Percentiles rank a stretch among this genome's conserved stretches.
Conservation (phyloP, 2,888 invertebrate genomes). For the Eustalomyia histrio region DNA sequence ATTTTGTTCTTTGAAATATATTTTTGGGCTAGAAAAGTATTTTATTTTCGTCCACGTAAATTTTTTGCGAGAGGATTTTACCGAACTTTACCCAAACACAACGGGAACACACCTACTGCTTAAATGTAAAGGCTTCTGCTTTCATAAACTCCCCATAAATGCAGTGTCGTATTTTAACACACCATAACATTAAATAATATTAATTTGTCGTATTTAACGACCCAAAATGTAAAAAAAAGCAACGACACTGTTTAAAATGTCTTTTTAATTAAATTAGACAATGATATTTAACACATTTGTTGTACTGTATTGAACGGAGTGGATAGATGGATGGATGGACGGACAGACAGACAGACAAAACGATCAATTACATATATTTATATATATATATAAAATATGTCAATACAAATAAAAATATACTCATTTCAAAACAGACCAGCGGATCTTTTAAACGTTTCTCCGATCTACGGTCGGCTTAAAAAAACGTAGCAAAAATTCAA, state of each 20-base stretch:
- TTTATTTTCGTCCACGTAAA: too few relatives aligned
- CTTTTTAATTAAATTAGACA: conserved; percentile 58
- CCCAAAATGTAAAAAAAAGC: conserved; percentile 20
- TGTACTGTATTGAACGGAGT: conserved; percentile 2
- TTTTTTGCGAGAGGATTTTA: too few relatives aligned
- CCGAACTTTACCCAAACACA: too few relatives aligned
- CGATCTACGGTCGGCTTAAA: not conserved
- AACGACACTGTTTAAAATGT: conserved; percentile 32
- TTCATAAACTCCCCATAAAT: conserved; percentile 28
- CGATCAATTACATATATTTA: conserved; percentile 68
- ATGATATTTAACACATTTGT: conserved; percentile 59
- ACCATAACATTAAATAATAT: not conserved
- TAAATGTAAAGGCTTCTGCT: conserved; percentile 19
- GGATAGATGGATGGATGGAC: too few relatives aligned
- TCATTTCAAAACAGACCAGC: conserved; percentile 69
- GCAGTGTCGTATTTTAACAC: conserved; percentile 28
- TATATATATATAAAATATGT: conserved; percentile 69
- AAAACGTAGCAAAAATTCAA: not conserved
- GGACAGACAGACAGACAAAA: conserved; percentile 2
- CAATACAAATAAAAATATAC: conserved; percentile 66
- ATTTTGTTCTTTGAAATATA: too few relatives aligned
- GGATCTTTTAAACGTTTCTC: conserved; percentile 49
- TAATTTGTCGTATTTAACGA: not conserved
- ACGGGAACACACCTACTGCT: not conserved
- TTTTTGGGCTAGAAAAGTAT: too few relatives aligned